phyloP scores from a whole-genome alignment of 2,888 invertebrate species.

The Lasioglossum pauxillum region DNA sequence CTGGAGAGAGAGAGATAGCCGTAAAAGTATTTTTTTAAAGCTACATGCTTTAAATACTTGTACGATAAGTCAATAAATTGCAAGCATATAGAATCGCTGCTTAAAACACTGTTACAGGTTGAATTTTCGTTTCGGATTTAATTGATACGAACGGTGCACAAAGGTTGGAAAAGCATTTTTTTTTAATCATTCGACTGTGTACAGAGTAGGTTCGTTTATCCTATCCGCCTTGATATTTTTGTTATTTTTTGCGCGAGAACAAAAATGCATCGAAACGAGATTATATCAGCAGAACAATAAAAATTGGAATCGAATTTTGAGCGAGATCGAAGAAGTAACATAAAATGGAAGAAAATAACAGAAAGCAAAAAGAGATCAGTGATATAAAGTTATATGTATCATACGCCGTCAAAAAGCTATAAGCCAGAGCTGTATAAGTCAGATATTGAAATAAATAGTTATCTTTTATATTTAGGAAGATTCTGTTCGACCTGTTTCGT shows the following conservation, averaged over 20 bases:
- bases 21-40: neutral
- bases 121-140: neutral
- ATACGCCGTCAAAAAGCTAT: neutral
- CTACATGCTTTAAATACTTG: neutral
- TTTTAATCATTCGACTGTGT: neutral
- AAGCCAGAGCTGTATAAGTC: neutral
- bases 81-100: neutral
- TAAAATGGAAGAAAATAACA: neutral
- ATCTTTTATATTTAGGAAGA: neutral
- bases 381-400: neutral
- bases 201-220: neutral
- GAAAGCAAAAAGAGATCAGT: neutral
- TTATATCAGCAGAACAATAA: neutral
- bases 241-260: neutral
- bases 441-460: neutral
- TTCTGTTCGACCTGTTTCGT: neutral
- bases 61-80: neutral
- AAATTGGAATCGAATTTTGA: neutral
- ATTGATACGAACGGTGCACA: neutral
- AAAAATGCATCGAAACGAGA: neutral
- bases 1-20: no score
- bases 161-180: neutral
- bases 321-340: neutral
- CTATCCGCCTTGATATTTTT: neutral
- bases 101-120: neutral